Conservation (phyloP, 2,113 vertebrate genomes). For the Thermophis baileyi region DNA sequence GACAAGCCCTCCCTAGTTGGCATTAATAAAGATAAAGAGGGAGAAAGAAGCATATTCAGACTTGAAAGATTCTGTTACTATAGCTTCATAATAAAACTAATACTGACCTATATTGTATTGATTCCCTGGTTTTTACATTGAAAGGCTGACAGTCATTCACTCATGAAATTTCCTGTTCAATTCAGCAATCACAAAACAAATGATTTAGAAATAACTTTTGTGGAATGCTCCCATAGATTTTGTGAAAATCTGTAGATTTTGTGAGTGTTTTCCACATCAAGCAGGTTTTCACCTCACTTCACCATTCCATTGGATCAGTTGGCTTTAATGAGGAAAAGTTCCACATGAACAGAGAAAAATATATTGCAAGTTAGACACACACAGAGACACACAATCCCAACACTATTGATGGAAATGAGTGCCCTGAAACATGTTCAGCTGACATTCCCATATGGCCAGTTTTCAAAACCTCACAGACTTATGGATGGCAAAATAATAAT, state of each 20-base stretch:
- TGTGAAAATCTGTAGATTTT: neutral
- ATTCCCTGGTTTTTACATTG: neutral
- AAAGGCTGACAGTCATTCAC: neutral
- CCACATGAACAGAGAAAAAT: neutral
- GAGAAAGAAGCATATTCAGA: neutral
- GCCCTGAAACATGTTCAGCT: neutral
- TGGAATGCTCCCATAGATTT: neutral
- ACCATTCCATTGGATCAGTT: neutral
- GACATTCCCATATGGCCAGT: neutral
- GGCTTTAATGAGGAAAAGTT: neutral
- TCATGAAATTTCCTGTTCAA: neutral
- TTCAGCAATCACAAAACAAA: neutral
- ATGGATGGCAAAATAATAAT: slow-evolving; percentile 30
- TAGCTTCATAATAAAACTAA: neutral
- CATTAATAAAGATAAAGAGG: neutral
- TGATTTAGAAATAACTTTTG: neutral
- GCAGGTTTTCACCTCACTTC: neutral
- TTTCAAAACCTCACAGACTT: neutral
- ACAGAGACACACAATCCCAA: neutral
- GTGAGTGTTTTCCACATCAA: neutral
- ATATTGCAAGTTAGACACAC: neutral
- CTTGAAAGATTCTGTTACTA: neutral
- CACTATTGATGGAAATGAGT: neutral
- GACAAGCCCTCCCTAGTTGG: neutral
- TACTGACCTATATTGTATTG: neutral